Percentiles rank a stretch among this genome's conserved stretches.
These are phyloP conservation scores for Cephus pygmeus DNA, from an alignment of 2,888 invertebrate species.

Conservation along the genomic window DNA sequence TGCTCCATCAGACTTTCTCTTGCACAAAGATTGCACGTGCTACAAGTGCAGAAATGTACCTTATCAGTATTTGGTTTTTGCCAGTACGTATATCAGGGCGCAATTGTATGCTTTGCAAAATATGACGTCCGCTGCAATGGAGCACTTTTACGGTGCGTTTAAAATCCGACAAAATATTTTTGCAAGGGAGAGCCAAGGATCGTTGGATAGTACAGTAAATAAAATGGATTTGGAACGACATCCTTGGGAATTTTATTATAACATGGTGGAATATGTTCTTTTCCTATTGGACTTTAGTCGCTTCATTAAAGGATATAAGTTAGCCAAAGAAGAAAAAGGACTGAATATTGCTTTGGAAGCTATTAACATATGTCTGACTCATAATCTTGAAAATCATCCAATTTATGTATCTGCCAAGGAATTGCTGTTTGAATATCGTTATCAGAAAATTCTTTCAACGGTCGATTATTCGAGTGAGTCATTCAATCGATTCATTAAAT, in stretches of 20 bases:
- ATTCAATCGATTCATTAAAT: constrained; percentile 7
- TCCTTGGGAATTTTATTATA: constrained; percentile 27
- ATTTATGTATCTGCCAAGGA: constrained; percentile 43
- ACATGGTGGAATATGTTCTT: constrained; percentile 45
- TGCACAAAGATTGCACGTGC: constrained; percentile 50
- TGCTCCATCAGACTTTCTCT: constrained; percentile 45
- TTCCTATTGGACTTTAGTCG: constrained; percentile 50
- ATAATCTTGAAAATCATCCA: constrained; percentile 47
- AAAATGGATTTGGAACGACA: constrained; percentile 30
- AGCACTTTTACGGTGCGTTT: constrained; percentile 54
- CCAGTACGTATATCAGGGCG: constrained; percentile 51
- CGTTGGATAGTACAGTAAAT: constrained; percentile 15
- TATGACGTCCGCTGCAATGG: constrained; percentile 36
- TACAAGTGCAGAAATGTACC: constrained; percentile 50
- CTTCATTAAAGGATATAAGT: constrained; percentile 37
- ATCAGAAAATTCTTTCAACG: constrained; percentile 28
- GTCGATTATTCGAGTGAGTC: constrained; percentile 34
- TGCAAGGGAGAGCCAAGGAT: constrained; percentile 14
- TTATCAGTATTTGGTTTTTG: constrained; percentile 52
- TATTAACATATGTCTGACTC: constrained; percentile 37
- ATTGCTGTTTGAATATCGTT: constrained; percentile 37
- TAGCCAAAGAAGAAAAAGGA: constrained; percentile 24
- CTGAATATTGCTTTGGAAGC: constrained; percentile 37
- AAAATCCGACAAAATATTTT: constrained; percentile 40
- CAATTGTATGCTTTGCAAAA: constrained; percentile 51